These are phyloP conservation scores for Cyanoliseus patagonus DNA, from an alignment of 2,113 vertebrate species.

Conservation along the genomic window DNA sequence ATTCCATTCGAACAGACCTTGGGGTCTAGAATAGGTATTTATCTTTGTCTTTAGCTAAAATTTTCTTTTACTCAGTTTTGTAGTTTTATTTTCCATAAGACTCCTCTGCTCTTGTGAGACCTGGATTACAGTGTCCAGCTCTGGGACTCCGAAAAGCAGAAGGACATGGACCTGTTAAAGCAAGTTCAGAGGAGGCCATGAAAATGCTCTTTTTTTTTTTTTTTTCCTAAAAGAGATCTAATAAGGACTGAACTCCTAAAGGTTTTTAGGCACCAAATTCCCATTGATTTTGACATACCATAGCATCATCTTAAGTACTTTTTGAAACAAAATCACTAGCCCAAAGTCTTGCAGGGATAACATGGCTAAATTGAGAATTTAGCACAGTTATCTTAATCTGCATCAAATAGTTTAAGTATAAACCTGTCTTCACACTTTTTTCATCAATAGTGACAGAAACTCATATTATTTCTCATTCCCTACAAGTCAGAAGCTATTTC, in stretches of 20 bases:
- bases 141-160: neutral
- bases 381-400: neutral
- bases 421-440: fast-evolving
- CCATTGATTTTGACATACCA: neutral
- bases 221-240: neutral
- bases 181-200: neutral
- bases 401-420: neutral
- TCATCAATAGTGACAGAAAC: neutral
- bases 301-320: neutral
- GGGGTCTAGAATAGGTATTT: neutral
- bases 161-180: neutral
- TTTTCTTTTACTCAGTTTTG: neutral
- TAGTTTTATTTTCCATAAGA: neutral
- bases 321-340: neutral
- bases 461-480: neutral
- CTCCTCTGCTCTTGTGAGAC: neutral
- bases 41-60: neutral
- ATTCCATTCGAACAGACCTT: neutral
- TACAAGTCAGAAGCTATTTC: neutral
- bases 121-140: neutral
- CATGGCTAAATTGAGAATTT: neutral
- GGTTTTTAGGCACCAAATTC: neutral
- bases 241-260: fast-evolving
- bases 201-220: neutral
- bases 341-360: neutral